A percentile compares a stretch with the other conserved stretches of the same genome.
phyloP scores from a whole-genome alignment of 2,797 vertebrate species.

The Rhadinocentrus ornatus region DNA sequence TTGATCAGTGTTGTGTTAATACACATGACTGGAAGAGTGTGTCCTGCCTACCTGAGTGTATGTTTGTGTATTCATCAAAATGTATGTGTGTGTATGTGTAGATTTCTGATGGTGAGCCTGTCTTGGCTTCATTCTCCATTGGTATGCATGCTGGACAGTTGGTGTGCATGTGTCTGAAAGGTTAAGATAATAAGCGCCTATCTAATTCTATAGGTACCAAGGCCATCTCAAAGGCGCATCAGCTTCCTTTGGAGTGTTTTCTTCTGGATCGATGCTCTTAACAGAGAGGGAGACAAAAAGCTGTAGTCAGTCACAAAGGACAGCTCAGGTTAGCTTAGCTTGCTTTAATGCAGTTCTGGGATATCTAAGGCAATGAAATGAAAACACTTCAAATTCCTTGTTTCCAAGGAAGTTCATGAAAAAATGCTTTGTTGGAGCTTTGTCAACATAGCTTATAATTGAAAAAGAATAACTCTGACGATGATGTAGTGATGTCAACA shows the following conservation, averaged over 20 bases:
- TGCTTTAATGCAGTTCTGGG: background rate
- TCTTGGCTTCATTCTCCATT: constrained; percentile 46
- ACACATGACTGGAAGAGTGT: constrained; percentile 28
- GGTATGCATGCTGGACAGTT: constrained; percentile 42
- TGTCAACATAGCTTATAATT: too few species aligned
- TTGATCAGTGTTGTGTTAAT: constrained; percentile 57
- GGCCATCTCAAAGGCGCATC: constrained; percentile 76
- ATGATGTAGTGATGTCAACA: background rate
- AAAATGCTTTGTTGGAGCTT: too few species aligned
- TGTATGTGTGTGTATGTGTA: constrained; percentile 6
- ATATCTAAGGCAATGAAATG: background rate
- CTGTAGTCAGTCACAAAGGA: constrained; percentile 33
- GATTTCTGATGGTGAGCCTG: constrained; percentile 23
- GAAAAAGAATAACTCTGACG: too few species aligned
- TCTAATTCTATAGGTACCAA: constrained; percentile 68
- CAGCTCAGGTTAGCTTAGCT: constrained; percentile 4
- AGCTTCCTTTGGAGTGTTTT: constrained; percentile 47
- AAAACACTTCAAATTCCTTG: too few species aligned
- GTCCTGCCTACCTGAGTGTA: background rate
- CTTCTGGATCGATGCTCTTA: constrained; percentile 62
- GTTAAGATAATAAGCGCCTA: constrained; percentile 68
- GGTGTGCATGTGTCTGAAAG: constrained; percentile 17
- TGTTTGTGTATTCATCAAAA: background rate
- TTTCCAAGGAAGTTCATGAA: background rate
- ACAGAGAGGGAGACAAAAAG: constrained; percentile 12